Base-by-base conservation (phyloP, 2,888 invertebrate species). In the Nomada fabriciana region DNA sequence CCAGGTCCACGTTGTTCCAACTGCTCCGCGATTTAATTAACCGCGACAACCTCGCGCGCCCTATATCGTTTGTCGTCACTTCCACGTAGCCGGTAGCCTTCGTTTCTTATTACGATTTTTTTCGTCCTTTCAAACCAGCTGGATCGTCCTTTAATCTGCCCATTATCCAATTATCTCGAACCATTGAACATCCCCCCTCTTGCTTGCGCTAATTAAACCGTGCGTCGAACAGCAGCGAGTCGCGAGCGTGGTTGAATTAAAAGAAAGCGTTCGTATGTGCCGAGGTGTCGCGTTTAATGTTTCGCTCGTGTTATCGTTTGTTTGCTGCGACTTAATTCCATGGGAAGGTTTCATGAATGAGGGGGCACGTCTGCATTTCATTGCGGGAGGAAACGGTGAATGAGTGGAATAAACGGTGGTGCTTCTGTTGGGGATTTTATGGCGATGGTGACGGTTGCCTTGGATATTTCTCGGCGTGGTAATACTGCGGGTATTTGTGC, bases 101-200 rank as follows among this genome's bases (percentile, higher is more conserved):
- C 67, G 50, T 11, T n/a, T 25, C 50, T 20, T 20, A 7, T 36
- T 36, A 36, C 36, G 36, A 36, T 36, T 36, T 5, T 36, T 36
- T 36, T 36, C 36, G 36, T 20, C 23, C 63, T 47, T 25, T 50
- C 50, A 18, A 55, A 25, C 0, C 25, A 18, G 18, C 18, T 15
- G 61, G 43, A 50, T 68, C 73, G 70, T 71, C 73, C 57, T 61
- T 82, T 82, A 67, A 77, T 68, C 78, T 50, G 82, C 63, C 55
- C 69, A 70, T 86, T 86, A 86, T 77, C 79, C 86, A 84, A 86
- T 86, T 86, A 86, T 75, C 84, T 74, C 60, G 57, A 23, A 43
- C 82, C 74, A 59, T 55, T 53, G 29, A 50, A 5, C 36, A 60
- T 25, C 55, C 13, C 47, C n/a, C 57, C 7, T 47, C 53, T 42